phyloP scores from a whole-genome alignment of 2,888 invertebrate species.

The Cephonodes hylas region DNA sequence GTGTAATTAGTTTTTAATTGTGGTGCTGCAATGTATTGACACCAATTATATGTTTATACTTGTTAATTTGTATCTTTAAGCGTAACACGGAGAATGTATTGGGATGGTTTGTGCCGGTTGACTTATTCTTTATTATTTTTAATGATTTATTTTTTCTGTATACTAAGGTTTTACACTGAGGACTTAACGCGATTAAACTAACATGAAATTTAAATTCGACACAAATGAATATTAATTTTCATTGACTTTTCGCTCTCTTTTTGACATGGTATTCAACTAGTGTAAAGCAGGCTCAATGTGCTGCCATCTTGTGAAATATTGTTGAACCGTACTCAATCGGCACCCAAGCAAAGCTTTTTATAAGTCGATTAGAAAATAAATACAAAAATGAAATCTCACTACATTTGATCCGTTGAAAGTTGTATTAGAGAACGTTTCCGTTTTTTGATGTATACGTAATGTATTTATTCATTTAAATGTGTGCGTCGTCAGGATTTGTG shows the following conservation, averaged over 20 bases:
- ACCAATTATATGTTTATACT: slow-evolving; percentile 64
- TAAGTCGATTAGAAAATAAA: background rate
- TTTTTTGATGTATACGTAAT: slow-evolving; percentile 3
- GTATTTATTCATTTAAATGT: background rate
- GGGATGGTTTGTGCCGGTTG: slow-evolving; percentile 28
- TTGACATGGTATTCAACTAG: background rate
- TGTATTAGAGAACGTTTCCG: background rate
- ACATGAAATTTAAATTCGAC: too few species aligned
- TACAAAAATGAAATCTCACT: slow-evolving; percentile 38
- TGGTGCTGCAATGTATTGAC: slow-evolving; percentile 68
- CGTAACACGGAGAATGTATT: slow-evolving; percentile 43
- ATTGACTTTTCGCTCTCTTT: background rate
- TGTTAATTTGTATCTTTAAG: slow-evolving; percentile 41
- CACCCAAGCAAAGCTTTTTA: slow-evolving; percentile 2
- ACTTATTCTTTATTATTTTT: background rate
- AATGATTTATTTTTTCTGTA: background rate
- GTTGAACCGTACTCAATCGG: background rate
- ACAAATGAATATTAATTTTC: background rate
- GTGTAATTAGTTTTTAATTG: slow-evolving; percentile 55
- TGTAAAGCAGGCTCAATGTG: background rate
- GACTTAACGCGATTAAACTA: background rate
- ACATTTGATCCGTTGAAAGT: slow-evolving; percentile 28
- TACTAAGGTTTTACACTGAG: background rate
- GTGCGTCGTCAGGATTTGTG: background rate
- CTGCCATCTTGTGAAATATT: background rate